Percentiles rank a stretch among this genome's conserved stretches.
These are phyloP conservation scores for Agrochola circellaris DNA, from an alignment of 2,888 invertebrate genomes.

Conservation along the genomic window DNA sequence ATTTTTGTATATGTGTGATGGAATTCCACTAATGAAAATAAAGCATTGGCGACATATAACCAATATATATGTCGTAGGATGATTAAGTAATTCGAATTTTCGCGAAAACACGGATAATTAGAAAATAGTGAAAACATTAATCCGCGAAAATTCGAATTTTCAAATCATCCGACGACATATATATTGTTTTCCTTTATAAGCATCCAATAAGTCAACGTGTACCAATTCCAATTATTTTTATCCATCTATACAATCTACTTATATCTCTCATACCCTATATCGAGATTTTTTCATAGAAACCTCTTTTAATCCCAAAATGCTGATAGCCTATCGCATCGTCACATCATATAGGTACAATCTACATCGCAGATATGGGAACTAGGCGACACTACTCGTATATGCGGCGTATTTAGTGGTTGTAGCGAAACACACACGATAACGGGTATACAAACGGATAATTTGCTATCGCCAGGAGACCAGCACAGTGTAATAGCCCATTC, in stretches of 20 bases:
- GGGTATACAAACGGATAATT: conserved; percentile 56
- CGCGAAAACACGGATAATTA: too few relatives aligned
- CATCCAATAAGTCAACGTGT: neutral
- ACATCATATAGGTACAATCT: conserved; percentile 14
- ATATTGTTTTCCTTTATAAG: neutral
- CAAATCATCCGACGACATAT: too few relatives aligned
- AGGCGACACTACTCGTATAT: conserved; percentile 7
- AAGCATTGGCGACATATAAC: neutral
- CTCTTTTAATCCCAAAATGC: neutral
- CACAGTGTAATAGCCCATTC: conserved; percentile 48
- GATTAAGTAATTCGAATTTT: too few relatives aligned
- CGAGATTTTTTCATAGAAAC: neutral
- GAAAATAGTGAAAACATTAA: too few relatives aligned
- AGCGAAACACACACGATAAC: conserved; percentile 38
- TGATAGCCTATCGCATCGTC: conserved; percentile 16
- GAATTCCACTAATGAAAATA: neutral
- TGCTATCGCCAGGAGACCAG: conserved; percentile 56
- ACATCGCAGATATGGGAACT: conserved; percentile 12
- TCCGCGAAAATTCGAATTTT: too few relatives aligned
- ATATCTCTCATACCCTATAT: too few relatives aligned
- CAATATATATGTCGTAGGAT: too few relatives aligned
- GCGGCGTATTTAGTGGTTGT: conserved; percentile 40
- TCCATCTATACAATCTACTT: neutral
- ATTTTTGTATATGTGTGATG: neutral
- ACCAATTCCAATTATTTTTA: neutral